These are phyloP conservation scores for Coptodon rendalli DNA, from an alignment of 2,113 vertebrate genomes.

Conservation along the genomic window DNA sequence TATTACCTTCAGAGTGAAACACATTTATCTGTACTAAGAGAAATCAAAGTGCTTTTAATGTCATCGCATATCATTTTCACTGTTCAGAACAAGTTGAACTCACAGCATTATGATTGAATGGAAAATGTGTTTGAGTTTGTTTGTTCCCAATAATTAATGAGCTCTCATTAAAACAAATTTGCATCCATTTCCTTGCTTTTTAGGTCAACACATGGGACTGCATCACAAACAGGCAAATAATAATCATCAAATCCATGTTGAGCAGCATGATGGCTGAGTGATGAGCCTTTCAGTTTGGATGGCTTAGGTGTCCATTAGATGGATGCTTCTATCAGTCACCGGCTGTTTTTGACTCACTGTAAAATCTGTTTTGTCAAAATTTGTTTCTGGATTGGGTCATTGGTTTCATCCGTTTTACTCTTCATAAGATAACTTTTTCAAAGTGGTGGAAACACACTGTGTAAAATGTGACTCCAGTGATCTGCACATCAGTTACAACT, in stretches of 20 bases:
- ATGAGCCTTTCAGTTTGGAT: not conserved
- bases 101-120: not conserved
- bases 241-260: not conserved
- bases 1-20: not conserved
- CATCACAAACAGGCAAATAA: not conserved
- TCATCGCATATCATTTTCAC: not conserved
- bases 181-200: not conserved
- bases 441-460: not conserved
- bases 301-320: not conserved
- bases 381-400: not conserved
- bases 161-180: not conserved
- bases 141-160: not conserved
- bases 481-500: not conserved
- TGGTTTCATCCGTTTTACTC: not conserved
- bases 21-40: not conserved
- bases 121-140: not conserved
- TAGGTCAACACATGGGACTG: not conserved
- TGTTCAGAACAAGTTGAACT: not conserved
- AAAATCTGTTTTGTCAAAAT: not conserved
- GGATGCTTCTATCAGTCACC: not conserved
- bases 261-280: not conserved
- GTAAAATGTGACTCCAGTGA: not conserved
- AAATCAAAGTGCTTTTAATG: not conserved
- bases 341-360: not conserved
- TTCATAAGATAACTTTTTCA: not conserved